Evolutionary conservation across 2,113 vertebrate genomes (phyloP), one percentile per base, ranked within the genome.

Genomic region (Geothlypis trichas): DNA sequence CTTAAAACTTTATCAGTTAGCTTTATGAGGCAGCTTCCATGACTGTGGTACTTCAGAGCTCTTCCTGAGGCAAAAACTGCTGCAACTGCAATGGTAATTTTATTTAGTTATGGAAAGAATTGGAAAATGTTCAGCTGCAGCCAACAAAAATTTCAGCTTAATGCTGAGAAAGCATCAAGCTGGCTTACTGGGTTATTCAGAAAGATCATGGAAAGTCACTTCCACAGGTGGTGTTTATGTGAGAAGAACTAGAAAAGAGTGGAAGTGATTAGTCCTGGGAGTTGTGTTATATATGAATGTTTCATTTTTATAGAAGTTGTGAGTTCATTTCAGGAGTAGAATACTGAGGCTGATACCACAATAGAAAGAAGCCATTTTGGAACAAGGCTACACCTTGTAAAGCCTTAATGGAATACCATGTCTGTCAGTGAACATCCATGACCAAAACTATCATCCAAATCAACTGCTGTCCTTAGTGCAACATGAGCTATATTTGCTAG

Each of bases 91-190:
- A 58, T 11, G 19, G n/a, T 67, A 76, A 69, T 83, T 87, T 93
- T 80, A 66, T 80, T 83, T 90, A 59, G 58, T 44, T 93, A 63
- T 86, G 65, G 66, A 44, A 61, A 92, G 35, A 61, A 84, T 12
- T 84, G 39, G 42, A 90, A 93, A 92, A 84, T 44, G 13, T 83
- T 91, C 46, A 14, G 12, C 41, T 88, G 16, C 42, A 80, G 67
- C n/a, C 63, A 91, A 84, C 23, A 80, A 91, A 95, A 95, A 90
- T 30, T 65, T 72, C 41, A 90, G 51, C 27, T 62, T 76, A 83
- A 89, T 31, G 24, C 35, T 91, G 67, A 90, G 67, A 88, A 93
- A 93, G 17, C 58, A 31, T 59, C 67, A 55, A 52, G 47, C 15
- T 77, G 42, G 11, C 69, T 95, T 93, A 63, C 67, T 86, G 55